Conservation (phyloP, 2,113 vertebrate species). For the Saimiri boliviensis region DNA sequence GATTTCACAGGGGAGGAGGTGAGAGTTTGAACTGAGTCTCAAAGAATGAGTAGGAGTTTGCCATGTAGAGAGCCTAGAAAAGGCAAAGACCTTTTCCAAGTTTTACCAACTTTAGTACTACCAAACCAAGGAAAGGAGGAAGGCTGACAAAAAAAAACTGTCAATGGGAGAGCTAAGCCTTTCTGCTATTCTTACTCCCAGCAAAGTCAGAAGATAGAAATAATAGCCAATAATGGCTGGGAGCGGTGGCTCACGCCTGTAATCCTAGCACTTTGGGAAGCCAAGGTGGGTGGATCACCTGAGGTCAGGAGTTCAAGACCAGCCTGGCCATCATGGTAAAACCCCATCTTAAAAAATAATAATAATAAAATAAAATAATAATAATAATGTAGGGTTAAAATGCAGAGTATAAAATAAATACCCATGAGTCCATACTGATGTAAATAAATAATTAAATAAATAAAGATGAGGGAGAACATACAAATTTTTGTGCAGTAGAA, state of each 20-base stretch:
- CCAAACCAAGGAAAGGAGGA: background rate
- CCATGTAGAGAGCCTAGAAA: background rate
- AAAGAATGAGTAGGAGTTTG: background rate
- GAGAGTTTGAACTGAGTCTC: background rate
- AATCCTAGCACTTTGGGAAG: too few relatives aligned
- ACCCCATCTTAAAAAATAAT: too few relatives aligned
- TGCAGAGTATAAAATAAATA: background rate
- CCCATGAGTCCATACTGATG: background rate
- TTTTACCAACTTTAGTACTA: background rate
- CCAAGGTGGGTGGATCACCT: too few relatives aligned
- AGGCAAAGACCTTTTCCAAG: constrained; percentile 9
- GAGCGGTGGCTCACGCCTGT: too few relatives aligned
- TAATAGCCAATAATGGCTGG: background rate
- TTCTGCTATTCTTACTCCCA: background rate
- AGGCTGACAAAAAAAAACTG: background rate
- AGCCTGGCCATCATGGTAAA: too few relatives aligned
- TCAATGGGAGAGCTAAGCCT: background rate
- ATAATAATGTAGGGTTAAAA: background rate
- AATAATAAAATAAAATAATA: too few relatives aligned
- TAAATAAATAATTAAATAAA: background rate
- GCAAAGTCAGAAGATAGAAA: constrained; percentile 32
- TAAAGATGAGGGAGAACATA: background rate
- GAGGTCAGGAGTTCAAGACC: too few relatives aligned
- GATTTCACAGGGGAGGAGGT: background rate
- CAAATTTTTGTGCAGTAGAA: background rate